Evolutionary conservation across 2,888 invertebrate genomes (phyloP).

Genomic region (Tolmerus cingulatus): DNA sequence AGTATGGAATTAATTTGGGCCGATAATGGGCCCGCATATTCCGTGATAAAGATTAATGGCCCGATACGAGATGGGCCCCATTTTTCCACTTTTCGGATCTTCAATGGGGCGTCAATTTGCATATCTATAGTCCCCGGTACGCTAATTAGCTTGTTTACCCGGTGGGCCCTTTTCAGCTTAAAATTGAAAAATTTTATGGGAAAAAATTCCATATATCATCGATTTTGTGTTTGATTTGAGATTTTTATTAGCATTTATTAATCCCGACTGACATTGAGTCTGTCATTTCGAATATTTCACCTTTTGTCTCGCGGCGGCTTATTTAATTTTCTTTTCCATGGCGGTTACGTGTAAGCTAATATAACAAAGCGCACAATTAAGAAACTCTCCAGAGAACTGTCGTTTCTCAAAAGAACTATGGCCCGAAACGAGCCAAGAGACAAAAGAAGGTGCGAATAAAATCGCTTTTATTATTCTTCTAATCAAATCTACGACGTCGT

Average conservation of each 20-base stretch:
- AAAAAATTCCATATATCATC: slow-evolving; percentile 23
- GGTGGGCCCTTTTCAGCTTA: slow-evolving; percentile 34
- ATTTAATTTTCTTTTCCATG: background rate
- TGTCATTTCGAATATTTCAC: slow-evolving; percentile 3
- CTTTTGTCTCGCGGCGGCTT: background rate
- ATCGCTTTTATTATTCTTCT: background rate
- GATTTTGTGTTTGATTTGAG: slow-evolving; percentile 10
- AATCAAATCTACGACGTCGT: background rate
- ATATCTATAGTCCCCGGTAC: slow-evolving; percentile 31
- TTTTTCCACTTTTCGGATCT: slow-evolving; percentile 4
- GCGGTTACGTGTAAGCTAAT: background rate
- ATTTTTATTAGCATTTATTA: slow-evolving; percentile 10
- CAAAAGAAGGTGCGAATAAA: background rate
- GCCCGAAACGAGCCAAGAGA: background rate
- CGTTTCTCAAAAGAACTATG: background rate
- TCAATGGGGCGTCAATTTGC: slow-evolving; percentile 11
- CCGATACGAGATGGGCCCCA: slow-evolving; percentile 19
- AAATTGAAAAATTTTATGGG: slow-evolving; percentile 38
- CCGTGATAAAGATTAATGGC: slow-evolving; percentile 35
- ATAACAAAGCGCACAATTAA: background rate
- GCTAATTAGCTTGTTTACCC: slow-evolving; percentile 39
- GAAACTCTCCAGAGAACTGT: background rate
- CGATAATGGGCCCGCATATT: slow-evolving; percentile 29
- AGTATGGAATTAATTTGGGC: slow-evolving; percentile 33
- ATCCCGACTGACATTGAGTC: slow-evolving; percentile 11